Percentiles rank a stretch among this genome's conserved stretches.
phyloP scores from a whole-genome alignment of 2,113 vertebrate genomes.

The Brevimyrus niger region DNA sequence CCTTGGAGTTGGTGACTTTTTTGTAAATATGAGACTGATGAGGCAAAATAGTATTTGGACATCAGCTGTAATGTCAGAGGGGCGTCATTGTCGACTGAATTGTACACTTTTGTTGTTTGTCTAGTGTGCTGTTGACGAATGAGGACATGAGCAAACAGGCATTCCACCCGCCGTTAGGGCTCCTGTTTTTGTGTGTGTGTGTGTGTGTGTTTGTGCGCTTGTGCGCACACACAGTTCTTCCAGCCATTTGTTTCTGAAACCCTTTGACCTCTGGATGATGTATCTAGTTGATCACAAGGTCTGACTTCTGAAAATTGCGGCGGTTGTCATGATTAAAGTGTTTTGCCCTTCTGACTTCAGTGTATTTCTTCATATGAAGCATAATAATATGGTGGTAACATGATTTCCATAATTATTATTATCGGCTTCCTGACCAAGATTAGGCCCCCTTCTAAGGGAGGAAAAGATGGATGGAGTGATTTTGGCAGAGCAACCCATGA shows the following conservation, averaged over 20 bases:
- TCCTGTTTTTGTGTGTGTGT: neutral
- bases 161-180: neutral
- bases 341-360: constrained; percentile 1
- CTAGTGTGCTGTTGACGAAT: constrained; percentile 4
- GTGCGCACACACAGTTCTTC: neutral
- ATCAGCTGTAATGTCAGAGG: neutral
- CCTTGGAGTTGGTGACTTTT: neutral
- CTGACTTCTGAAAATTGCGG: constrained; percentile 12
- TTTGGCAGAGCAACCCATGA: neutral
- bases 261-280: neutral
- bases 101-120: constrained; percentile 24
- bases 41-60: neutral
- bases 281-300: constrained; percentile 11
- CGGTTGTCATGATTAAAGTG: constrained; percentile 1
- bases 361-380: neutral
- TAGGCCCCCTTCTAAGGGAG: neutral
- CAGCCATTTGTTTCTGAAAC: neutral
- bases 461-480: neutral
- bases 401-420: neutral
- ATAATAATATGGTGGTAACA: neutral
- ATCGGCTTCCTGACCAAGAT: neutral
- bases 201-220: neutral
- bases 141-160: neutral
- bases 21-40: neutral
- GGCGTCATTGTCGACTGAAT: constrained; percentile 4